These are phyloP conservation scores for Microtus montanus DNA, from an alignment of 2,113 vertebrate species.

Conservation along the genomic window DNA sequence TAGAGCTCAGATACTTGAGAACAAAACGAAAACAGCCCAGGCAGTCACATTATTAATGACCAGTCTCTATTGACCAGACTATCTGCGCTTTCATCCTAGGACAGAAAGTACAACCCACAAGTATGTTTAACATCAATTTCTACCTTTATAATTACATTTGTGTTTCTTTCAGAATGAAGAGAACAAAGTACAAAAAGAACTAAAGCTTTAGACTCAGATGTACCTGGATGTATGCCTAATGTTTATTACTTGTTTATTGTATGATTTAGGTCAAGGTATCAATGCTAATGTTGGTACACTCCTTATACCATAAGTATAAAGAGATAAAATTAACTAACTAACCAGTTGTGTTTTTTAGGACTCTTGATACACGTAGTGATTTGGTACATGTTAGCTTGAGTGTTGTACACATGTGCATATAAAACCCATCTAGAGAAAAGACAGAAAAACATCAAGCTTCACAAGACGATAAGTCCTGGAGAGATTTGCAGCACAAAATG, in stretches of 20 bases:
- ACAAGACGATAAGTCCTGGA: not conserved
- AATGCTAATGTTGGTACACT: not conserved
- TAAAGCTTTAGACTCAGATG: conserved; percentile 2
- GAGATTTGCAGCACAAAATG: not conserved
- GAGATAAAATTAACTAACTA: not conserved
- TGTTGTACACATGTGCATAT: not conserved
- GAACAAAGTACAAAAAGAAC: not conserved
- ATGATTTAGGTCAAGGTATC: not conserved
- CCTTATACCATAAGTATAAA: not conserved
- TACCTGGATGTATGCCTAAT: not conserved
- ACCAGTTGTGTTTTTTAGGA: not conserved
- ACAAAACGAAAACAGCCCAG: not conserved
- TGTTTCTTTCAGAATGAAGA: conserved; percentile 9
- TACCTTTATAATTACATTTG: not conserved
- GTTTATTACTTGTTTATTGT: not conserved
- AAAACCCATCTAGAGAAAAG: not conserved
- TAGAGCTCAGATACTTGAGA: not conserved
- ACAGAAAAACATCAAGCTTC: not conserved
- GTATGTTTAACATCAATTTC: not conserved
- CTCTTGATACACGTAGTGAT: not conserved
- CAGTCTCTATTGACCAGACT: not conserved
- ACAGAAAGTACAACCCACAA: conserved; percentile 14
- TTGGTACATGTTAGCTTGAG: not conserved
- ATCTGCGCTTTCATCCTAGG: not conserved
- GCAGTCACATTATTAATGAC: not conserved